Base-by-base conservation (phyloP, 2,797 vertebrate species). In the Atherinosoma microstoma region DNA sequence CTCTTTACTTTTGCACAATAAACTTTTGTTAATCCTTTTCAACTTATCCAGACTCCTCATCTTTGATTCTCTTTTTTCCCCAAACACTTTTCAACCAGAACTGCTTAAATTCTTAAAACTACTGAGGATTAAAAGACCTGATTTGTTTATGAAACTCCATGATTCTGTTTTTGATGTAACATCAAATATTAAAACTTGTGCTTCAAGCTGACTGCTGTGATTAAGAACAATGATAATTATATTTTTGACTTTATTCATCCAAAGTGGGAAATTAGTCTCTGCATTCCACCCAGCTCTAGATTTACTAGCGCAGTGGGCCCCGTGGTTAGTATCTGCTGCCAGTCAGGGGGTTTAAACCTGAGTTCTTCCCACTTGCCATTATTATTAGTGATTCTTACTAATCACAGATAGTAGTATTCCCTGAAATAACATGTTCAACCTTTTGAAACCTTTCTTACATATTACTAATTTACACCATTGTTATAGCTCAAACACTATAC, bases 131-230 rank as follows among this genome's bases (percentile, higher is more conserved):
- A 67, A 82, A 67, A 75, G 47, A 57, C 36, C 67, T 63, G 4
- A 59, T 70, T 67, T 54, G 6, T 42, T 58, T 6, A 68, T 1
- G 22, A 20, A 2, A 63, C 68, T 54, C 71, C 35, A 81, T 87
- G 77, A 57, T 85, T 83, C 2, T 57, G 75, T 22, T 29, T 65
- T 76, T 40, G 30, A 64, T 2, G 22, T 3, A 22, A 78, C 69
- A 85, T 27, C 3, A 45, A 84, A 0, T 73, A 54, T 64, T 29
- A 60, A 51, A 45, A 34, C 6, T 4, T 64, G 1, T 18, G 12
- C 32, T 59, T 34, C 42, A 15, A 51, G 35, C 36, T 13, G 7
- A 30, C 47, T 27, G 51, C 12, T 47, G 2, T 35, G 8, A 18
- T 24, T 11, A n/a, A 27, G 6, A 45, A 20, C 42, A 45, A 45